phyloP scores from a whole-genome alignment of 2,797 vertebrate genomes.

The Remorina albescens region DNA sequence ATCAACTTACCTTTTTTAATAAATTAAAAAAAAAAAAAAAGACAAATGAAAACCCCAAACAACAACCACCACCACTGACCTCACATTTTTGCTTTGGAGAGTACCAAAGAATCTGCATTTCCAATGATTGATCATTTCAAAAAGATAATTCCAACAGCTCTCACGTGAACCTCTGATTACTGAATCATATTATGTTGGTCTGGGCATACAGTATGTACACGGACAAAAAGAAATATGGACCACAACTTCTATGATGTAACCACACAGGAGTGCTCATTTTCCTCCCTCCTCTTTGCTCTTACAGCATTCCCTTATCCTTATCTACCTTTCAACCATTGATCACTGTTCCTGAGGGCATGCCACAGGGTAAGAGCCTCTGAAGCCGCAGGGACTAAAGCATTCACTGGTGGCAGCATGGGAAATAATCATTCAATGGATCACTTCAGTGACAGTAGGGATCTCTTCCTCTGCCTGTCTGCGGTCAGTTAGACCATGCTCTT shows the following conservation, averaged over 20 bases:
- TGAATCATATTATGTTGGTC: conserved; percentile 60
- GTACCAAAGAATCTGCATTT: conserved; percentile 55
- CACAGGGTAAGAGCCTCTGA: conserved; percentile 46
- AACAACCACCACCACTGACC: conserved; percentile 40
- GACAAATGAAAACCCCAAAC: conserved; percentile 50
- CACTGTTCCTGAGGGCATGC: conserved; percentile 52
- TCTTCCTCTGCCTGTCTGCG: conserved; percentile 26
- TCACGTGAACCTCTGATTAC: conserved; percentile 48
- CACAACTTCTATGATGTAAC: conserved; percentile 49
- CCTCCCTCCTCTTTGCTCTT: conserved; percentile 14
- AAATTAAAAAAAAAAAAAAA: conserved; percentile 20
- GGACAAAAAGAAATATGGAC: conserved; percentile 61
- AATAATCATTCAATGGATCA: conserved; percentile 58
- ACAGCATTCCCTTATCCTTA: conserved; percentile 14
- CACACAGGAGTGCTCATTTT: conserved; percentile 32
- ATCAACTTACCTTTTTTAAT: conserved; percentile 31
- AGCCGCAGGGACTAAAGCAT: conserved; percentile 46
- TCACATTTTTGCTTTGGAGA: conserved; percentile 53
- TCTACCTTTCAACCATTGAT: conserved; percentile 39
- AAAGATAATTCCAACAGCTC: conserved; percentile 51
- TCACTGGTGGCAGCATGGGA: conserved; percentile 52
- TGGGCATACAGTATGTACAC: conserved; percentile 54
- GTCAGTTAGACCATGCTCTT: conserved; percentile 25
- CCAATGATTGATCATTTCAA: conserved; percentile 50
- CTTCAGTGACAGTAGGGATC: conserved; percentile 50